These are phyloP conservation scores for Microchirus variegatus DNA, from an alignment of 2,797 vertebrate genomes.

Conservation along the genomic window DNA sequence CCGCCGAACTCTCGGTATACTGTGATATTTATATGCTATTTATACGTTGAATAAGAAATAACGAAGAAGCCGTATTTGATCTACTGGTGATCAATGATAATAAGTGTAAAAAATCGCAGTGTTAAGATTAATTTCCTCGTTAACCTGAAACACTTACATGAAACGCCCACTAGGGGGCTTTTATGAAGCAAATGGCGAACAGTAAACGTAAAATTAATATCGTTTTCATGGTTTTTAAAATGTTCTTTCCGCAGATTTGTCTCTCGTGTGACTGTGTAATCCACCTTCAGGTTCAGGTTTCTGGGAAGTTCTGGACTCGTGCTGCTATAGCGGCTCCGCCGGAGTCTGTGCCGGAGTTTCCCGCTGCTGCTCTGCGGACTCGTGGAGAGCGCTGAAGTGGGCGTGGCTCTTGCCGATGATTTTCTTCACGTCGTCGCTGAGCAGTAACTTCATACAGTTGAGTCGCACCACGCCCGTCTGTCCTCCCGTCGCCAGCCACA, in stretches of 20 bases:
- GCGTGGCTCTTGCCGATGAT: slow-evolving; percentile 73
- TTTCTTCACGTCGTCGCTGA: slow-evolving; percentile 67
- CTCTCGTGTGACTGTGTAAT: background rate
- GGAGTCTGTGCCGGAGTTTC: background rate
- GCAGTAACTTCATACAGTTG: slow-evolving; percentile 84
- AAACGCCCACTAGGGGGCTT: no score
- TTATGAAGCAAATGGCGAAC: background rate
- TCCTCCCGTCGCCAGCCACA: slow-evolving; percentile 88
- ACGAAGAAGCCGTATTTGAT: no score
- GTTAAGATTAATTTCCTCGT: no score
- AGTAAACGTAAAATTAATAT: background rate
- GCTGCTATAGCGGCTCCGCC: slow-evolving; percentile 46
- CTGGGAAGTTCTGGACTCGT: background rate
- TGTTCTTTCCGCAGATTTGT: background rate
- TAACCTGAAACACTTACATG: no score
- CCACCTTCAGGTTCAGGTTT: background rate
- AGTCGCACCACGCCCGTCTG: slow-evolving; percentile 89
- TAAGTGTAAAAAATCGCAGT: no score
- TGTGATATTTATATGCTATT: no score
- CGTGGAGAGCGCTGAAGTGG: slow-evolving; percentile 77
- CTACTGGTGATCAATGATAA: no score
- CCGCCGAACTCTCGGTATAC: no score
- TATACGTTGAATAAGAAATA: no score
- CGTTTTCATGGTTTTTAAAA: background rate
- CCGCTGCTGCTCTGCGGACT: slow-evolving; percentile 9